A percentile compares a stretch with the other conserved stretches of the same genome.
Evolutionary conservation across 2,888 invertebrate genomes (phyloP).

Genomic region (Pogonocherus hispidulus): DNA sequence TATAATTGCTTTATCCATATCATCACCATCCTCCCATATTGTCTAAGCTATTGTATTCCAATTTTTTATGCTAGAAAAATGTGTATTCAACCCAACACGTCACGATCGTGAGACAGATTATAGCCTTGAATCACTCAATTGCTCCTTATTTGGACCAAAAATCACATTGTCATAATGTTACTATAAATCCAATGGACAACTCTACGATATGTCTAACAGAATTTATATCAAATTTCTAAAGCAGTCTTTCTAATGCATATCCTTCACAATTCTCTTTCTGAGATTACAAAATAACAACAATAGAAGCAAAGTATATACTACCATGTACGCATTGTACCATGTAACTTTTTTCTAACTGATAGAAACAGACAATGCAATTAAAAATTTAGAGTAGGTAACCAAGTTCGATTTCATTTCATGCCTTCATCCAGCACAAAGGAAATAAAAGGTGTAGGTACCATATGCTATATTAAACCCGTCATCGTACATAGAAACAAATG

Average conservation of each 20-base stretch:
- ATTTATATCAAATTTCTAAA: not conserved
- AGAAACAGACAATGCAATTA: too few species aligned
- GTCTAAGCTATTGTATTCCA: not conserved
- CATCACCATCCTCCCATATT: not conserved
- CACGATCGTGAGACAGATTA: not conserved
- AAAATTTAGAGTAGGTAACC: too few species aligned
- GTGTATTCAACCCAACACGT: not conserved
- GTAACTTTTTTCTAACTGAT: too few species aligned
- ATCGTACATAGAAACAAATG: too few species aligned
- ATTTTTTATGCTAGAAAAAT: not conserved
- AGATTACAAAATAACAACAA: not conserved
- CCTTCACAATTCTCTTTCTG: not conserved
- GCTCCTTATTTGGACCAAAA: conserved; percentile 15
- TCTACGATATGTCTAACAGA: too few species aligned
- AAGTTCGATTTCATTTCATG: too few species aligned
- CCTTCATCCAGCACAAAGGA: too few species aligned
- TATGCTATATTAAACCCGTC: too few species aligned
- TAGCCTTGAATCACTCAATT: conserved; percentile 13
- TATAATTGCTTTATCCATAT: too few species aligned
- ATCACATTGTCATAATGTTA: conserved; percentile 6
- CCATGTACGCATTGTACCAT: too few species aligned
- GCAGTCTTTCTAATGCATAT: not conserved
- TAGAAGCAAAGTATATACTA: not conserved
- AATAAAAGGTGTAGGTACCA: too few species aligned
- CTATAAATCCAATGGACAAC: conserved; percentile 5